A percentile compares a stretch with the other conserved stretches of the same genome.
phyloP scores from a whole-genome alignment of 2,888 invertebrate species.

The Morpho deidamia region DNA sequence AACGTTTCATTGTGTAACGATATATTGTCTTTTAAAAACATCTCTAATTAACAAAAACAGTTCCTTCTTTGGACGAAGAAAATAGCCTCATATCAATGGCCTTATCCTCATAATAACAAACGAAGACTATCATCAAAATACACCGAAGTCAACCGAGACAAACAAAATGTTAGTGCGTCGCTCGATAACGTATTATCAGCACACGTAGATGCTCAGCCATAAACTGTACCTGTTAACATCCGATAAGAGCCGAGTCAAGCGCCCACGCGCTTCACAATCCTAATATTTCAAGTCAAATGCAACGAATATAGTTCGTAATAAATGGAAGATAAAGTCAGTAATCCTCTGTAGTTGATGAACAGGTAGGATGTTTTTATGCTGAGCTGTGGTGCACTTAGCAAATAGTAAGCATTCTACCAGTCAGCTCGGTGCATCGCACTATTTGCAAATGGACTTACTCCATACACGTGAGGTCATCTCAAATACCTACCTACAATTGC shows the following conservation, averaged over 20 bases:
- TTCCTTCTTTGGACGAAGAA: too few relatives aligned
- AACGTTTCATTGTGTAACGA: too few relatives aligned
- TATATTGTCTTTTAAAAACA: too few relatives aligned
- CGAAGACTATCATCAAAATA: not conserved
- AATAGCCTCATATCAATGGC: too few relatives aligned
- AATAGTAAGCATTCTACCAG: constrained; percentile 30
- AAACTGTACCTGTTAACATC: constrained; percentile 18
- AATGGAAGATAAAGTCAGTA: not conserved
- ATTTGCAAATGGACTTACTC: constrained; percentile 5
- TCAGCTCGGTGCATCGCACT: constrained; percentile 30
- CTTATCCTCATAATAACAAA: not conserved
- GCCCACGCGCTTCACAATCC: constrained; percentile 15
- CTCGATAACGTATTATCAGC: constrained; percentile 15
- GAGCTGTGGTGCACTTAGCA: constrained; percentile 9
- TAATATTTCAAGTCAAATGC: not conserved
- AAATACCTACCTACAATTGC: not conserved
- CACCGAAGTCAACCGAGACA: not conserved
- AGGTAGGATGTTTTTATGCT: not conserved
- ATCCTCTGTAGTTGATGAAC: not conserved
- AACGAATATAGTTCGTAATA: not conserved
- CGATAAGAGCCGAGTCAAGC: constrained; percentile 18
- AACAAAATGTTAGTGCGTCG: constrained; percentile 1
- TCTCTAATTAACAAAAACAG: too few relatives aligned
- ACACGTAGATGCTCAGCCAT: constrained; percentile 18
- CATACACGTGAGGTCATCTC: constrained; percentile 6